Evolutionary conservation across 2,797 vertebrate genomes (phyloP).

Genomic region (Cossypha niveicapilla): DNA sequence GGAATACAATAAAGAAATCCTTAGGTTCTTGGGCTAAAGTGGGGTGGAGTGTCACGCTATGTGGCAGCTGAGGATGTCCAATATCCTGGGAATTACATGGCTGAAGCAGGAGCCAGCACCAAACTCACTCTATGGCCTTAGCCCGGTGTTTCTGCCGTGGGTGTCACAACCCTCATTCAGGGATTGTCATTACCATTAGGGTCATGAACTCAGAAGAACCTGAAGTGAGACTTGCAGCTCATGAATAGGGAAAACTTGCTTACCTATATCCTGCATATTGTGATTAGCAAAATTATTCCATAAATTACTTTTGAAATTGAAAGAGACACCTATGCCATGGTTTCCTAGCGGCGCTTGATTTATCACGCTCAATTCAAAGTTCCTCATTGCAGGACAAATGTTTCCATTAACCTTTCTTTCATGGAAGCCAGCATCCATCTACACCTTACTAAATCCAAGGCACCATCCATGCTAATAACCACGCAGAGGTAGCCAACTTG

Average conservation of each 20-base stretch:
- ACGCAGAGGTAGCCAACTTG: not conserved
- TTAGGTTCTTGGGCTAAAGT: not conserved
- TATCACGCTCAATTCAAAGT: not conserved
- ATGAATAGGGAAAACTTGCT: not conserved
- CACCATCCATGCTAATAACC: not conserved
- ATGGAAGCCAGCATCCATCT: not conserved
- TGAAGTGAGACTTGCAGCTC: not conserved
- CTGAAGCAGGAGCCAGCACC: not conserved
- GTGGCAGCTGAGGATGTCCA: not conserved
- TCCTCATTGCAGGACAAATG: not conserved
- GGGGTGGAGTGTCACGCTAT: accelerated
- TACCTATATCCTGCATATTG: not conserved
- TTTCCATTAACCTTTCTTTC: constrained; percentile 33
- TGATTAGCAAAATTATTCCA: not conserved
- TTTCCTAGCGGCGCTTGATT: not conserved
- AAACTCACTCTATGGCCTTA: not conserved
- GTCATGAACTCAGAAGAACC: not conserved
- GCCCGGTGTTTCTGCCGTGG: accelerated
- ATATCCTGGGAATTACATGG: not conserved
- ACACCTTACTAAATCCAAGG: constrained; percentile 3
- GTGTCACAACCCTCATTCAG: not conserved
- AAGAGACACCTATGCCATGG: not conserved
- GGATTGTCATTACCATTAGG: not conserved
- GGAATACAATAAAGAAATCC: not conserved
- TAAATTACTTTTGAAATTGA: not conserved